Percentiles rank a stretch among this genome's conserved stretches.
Conservation (phyloP, 2,888 invertebrate species). For the Labia minor region DNA sequence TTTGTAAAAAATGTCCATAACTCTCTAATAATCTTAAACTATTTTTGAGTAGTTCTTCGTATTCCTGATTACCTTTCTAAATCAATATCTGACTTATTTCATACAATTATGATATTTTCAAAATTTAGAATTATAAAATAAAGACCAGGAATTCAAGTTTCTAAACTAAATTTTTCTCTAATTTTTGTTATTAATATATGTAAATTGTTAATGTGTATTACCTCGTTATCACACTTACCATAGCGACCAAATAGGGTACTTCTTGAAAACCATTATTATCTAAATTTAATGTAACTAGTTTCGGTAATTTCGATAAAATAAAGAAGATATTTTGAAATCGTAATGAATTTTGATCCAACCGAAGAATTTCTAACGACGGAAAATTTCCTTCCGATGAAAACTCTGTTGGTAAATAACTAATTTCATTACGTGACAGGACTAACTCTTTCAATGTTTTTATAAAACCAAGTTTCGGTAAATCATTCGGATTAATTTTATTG, state of each 20-base stretch:
- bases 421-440: not conserved
- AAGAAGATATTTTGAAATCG: not conserved
- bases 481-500: not conserved
- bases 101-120: too few species aligned
- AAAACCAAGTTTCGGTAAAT: not conserved
- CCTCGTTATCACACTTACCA: too few species aligned
- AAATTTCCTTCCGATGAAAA: not conserved
- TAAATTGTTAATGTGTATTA: too few species aligned
- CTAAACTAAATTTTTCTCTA: too few species aligned
- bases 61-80: not conserved
- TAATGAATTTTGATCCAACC: not conserved
- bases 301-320: not conserved
- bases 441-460: not conserved
- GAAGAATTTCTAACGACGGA: not conserved
- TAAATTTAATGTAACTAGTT: not conserved
- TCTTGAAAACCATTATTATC: not conserved
- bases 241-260: not conserved
- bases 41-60: not conserved
- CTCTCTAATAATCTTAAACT: not conserved
- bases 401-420: not conserved
- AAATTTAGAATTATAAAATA: too few species aligned
- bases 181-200: too few species aligned
- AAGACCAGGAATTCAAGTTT: too few species aligned
- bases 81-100: too few species aligned
- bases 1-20: not conserved